Percentiles rank a stretch among this genome's conserved stretches.
Conservation (phyloP, 2,113 vertebrate species). For the Microtus ochrogaster region DNA sequence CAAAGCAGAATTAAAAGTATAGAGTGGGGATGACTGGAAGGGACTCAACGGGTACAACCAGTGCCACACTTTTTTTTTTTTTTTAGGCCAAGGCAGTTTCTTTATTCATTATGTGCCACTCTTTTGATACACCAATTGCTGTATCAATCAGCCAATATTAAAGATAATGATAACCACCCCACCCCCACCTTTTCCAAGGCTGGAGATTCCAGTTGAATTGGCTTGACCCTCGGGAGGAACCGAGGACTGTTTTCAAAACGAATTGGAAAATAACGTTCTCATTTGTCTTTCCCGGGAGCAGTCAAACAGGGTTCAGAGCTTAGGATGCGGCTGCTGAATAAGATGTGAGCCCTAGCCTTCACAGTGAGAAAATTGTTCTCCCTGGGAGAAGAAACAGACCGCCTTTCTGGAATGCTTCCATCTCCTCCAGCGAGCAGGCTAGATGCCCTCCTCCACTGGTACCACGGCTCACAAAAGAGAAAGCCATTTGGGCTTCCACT, state of each 20-base stretch:
- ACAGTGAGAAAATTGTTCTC: background rate
- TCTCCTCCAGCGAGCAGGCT: background rate
- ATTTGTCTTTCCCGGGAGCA: background rate
- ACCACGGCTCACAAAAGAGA: background rate
- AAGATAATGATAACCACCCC: background rate
- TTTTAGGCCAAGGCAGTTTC: too few relatives aligned
- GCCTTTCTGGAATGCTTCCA: background rate
- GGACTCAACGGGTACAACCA: background rate
- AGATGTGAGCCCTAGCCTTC: accelerated
- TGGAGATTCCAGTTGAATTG: background rate
- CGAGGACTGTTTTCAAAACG: background rate
- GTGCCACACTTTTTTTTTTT: background rate
- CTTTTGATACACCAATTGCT: background rate
- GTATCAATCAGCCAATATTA: background rate
- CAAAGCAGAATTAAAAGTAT: background rate
- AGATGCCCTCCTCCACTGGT: background rate
- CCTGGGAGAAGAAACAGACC: background rate
- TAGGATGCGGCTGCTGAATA: background rate
- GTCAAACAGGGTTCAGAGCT: background rate
- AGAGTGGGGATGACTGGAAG: background rate
- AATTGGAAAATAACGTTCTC: slow-evolving; percentile 19
- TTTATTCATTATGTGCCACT: too few relatives aligned
- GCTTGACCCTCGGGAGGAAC: background rate
- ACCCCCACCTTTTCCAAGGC: background rate
- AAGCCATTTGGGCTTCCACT: background rate